phyloP scores from a whole-genome alignment of 2,797 vertebrate species.

The Pelobates cultripes region DNA sequence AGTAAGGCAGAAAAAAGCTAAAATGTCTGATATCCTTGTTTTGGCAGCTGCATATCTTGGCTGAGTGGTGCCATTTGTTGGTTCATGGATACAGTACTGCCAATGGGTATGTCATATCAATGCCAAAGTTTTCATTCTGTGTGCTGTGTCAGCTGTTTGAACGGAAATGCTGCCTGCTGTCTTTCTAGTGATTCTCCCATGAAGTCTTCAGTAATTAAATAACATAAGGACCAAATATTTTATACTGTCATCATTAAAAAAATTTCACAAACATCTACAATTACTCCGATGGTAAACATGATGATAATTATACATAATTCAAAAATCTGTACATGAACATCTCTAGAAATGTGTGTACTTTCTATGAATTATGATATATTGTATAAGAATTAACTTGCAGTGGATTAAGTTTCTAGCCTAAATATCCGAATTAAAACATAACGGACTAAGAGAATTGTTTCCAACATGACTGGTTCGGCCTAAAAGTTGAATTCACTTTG shows the following conservation, averaged over 20 bases:
- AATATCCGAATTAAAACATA: too few relatives aligned
- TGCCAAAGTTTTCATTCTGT: conserved; percentile 23
- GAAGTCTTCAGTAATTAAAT: conserved; percentile 28
- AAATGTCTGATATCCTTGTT: conserved; percentile 29
- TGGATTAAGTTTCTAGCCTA: too few relatives aligned
- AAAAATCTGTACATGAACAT: too few relatives aligned
- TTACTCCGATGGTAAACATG: too few relatives aligned
- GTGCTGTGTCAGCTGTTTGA: conserved; percentile 33
- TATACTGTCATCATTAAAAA: conserved; percentile 9
- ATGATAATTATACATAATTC: too few relatives aligned
- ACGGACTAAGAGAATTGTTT: too few relatives aligned
- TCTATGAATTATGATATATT: too few relatives aligned
- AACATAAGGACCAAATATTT: conserved; percentile 36
- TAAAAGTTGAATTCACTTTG: too few relatives aligned
- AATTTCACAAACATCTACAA: not conserved
- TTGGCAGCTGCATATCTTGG: conserved; percentile 37
- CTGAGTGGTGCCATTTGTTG: conserved; percentile 41
- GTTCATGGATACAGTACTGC: conserved; percentile 27
- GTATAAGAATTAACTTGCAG: too few relatives aligned
- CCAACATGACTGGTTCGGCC: too few relatives aligned
- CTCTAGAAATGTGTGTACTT: too few relatives aligned
- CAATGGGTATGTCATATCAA: conserved; percentile 33
- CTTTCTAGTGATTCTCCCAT: conserved; percentile 31
- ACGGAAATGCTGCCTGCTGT: conserved; percentile 30
- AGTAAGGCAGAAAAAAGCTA: conserved; percentile 13